Evolutionary conservation across 2,797 vertebrate genomes (phyloP).

Genomic region (Pristis pectinata): DNA sequence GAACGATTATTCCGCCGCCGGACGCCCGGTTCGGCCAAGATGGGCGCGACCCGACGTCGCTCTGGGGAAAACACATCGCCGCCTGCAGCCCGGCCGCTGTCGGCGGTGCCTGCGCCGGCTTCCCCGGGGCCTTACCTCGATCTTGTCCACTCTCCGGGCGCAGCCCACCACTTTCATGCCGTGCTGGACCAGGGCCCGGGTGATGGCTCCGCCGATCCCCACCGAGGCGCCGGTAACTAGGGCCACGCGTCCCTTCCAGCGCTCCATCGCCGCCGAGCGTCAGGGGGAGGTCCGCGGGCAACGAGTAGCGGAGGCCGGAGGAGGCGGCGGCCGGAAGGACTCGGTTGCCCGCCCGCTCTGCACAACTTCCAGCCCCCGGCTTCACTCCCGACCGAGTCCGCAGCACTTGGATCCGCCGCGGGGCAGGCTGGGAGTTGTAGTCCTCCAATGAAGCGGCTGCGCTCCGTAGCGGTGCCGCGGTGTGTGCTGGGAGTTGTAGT

Average conservation of each 20-base stretch:
- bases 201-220: constrained; percentile 85
- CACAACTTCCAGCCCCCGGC: constrained; percentile 39
- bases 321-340: too few species aligned
- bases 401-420: constrained; percentile 29
- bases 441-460: background rate
- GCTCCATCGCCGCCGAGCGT: constrained; percentile 66
- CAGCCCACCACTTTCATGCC: constrained; percentile 91
- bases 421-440: background rate
- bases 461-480: constrained; percentile 7
- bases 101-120: too few species aligned
- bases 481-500: too few species aligned
- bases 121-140: constrained; percentile 66
- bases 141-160: constrained; percentile 82
- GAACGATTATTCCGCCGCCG: background rate
- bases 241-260: constrained; percentile 83
- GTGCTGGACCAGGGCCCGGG: constrained; percentile 80
- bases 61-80: background rate
- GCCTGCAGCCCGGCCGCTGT: background rate
- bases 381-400: background rate
- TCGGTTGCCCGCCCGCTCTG: background rate
- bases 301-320: background rate
- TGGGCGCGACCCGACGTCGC: background rate
- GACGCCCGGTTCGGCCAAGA: background rate
- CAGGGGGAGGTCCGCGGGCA: background rate
- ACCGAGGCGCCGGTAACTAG: constrained; percentile 88